Conservation (phyloP, 2,888 invertebrate species). For the Sphaerophoria rueppellii region DNA sequence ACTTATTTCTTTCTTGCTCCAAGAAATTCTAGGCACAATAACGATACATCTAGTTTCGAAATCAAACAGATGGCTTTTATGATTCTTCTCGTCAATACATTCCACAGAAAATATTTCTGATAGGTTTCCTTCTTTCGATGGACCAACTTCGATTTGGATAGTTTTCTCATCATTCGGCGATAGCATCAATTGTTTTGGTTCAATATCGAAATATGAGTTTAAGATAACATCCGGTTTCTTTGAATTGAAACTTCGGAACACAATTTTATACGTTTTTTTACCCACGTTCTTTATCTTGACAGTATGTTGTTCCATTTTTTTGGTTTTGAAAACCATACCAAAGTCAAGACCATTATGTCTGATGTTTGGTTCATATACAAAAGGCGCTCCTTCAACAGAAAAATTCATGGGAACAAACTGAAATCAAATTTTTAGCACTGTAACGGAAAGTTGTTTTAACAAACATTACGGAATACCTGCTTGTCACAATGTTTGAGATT, state of each 20-base stretch:
- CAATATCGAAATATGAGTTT: neutral
- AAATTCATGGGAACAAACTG: slow-evolving; percentile 77
- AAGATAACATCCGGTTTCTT: neutral
- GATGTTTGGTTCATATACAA: slow-evolving; percentile 78
- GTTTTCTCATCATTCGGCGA: neutral
- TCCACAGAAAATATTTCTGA: slow-evolving; percentile 42
- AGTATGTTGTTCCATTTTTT: slow-evolving; percentile 69
- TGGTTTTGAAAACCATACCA: slow-evolving; percentile 76
- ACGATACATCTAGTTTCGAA: slow-evolving; percentile 23
- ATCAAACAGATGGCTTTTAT: slow-evolving; percentile 28
- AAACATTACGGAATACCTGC: slow-evolving; percentile 65
- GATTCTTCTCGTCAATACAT: slow-evolving; percentile 35
- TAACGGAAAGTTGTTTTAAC: neutral
- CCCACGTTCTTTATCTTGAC: slow-evolving; percentile 77
- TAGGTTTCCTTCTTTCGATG: neutral
- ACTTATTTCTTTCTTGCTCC: slow-evolving; percentile 44
- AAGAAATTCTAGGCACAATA: slow-evolving; percentile 21
- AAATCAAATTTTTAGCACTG: neutral
- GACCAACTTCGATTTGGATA: slow-evolving; percentile 20
- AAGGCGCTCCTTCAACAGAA: slow-evolving; percentile 77
- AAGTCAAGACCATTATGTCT: slow-evolving; percentile 75
- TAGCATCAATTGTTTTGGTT: slow-evolving; percentile 23
- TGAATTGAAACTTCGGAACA: slow-evolving; percentile 74
- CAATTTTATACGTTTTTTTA: slow-evolving; percentile 76
- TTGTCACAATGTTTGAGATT: slow-evolving; percentile 75